Evolutionary conservation across 2,888 invertebrate genomes (phyloP), one percentile per base, ranked within the genome.

Genomic region (Apoda limacodes): DNA sequence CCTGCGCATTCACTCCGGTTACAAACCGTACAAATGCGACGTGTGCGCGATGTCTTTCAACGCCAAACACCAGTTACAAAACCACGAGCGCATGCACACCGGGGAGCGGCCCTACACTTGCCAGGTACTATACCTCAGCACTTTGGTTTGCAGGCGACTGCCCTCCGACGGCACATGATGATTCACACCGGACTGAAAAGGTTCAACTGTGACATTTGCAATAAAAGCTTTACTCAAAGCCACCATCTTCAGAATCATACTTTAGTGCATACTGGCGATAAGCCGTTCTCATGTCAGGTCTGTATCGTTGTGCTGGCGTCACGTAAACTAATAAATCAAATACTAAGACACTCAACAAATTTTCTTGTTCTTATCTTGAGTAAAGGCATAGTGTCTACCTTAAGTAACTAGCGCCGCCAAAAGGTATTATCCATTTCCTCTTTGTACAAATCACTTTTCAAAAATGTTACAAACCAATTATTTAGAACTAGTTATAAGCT

Each of bases 21-120:
- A 81, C 61, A 82, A 82, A 52, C 82, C 82, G 6, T 80, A 46
- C 60, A 80, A 81, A 44, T 82, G 82, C 52, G 55, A 50, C 21
- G 67, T 69, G 21, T 82, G 81, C 50, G 62, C 78, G 21, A 81
- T 82, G 82, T 76, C 80, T 6, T 82, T 82, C 61, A 80, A 81
- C 55, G 81, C 81, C 34, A 82, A 81, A 52, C 81, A 82, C 45
- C 81, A 82, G 60, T 60, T 82, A 52, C 76, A 75, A 58, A 81
- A 80, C 57, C 81, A 82, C 57, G 78, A 78, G 58, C 51, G 80
- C 35, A 81, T 82, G 76, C 81, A 82, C 50, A 80, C 81, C 23
- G 82, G 82, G 21, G 81, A 81, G 53, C 61, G 81, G 26, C 81
- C 81, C 0, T 82, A 72, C 54, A 55, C 67, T 9, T 81, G 81